Conservation (phyloP, 2,113 vertebrate genomes). For the Leucopternis melanops region DNA sequence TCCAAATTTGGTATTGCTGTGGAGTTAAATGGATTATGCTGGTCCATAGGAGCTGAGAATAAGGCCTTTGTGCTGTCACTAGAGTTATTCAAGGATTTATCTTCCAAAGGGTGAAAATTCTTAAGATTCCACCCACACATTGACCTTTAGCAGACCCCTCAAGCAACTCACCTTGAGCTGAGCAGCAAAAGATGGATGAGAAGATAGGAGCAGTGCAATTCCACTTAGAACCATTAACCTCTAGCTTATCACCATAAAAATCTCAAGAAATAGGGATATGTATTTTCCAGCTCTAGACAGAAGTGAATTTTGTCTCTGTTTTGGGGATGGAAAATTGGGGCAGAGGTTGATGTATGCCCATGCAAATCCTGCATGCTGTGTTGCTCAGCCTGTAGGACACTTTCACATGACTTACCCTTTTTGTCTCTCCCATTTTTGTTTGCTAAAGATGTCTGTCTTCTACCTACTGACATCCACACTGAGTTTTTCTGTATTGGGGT, state of each 20-base stretch:
- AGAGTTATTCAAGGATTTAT: not conserved
- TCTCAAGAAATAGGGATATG: not conserved
- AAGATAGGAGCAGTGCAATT: not conserved
- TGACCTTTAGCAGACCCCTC: not conserved
- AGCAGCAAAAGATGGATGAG: not conserved
- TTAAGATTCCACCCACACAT: not conserved
- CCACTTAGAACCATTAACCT: not conserved
- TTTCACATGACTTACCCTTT: not conserved
- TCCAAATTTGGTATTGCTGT: not conserved
- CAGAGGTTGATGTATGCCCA: not conserved
- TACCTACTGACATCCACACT: not conserved
- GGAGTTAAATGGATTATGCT: not conserved
- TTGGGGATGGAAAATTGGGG: not conserved
- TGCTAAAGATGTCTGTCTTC: not conserved
- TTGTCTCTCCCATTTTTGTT: not conserved
- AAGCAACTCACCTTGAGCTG: not conserved
- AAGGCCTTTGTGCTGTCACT: not conserved
- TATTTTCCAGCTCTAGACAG: not conserved
- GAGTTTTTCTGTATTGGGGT: not conserved
- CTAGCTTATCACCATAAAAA: not conserved
- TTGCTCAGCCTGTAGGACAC: not conserved
- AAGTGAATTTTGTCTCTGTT: not conserved
- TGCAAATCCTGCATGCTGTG: not conserved
- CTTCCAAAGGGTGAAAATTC: not conserved
- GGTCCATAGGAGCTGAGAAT: not conserved